phyloP scores from a whole-genome alignment of 2,888 invertebrate species.

The Trisateles emortualis region DNA sequence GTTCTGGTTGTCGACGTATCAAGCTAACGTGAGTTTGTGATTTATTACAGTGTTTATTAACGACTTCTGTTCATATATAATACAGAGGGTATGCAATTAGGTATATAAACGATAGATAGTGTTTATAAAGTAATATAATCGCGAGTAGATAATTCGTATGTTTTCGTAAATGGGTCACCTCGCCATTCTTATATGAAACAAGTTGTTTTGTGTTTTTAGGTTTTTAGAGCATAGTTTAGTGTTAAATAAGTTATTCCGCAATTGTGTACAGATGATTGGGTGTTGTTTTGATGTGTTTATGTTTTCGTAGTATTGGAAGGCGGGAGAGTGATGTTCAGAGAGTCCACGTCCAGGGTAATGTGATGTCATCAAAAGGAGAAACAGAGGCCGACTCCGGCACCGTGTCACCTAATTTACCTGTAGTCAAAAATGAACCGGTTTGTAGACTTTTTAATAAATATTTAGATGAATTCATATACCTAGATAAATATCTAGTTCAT shows the following conservation, averaged over 20 bases:
- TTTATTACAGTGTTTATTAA: conserved; percentile 57
- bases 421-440: conserved; percentile 84
- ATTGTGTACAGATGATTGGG: conserved; percentile 36
- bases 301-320: conserved; percentile 74
- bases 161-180: conserved; percentile 87
- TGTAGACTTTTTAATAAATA: conserved; percentile 47
- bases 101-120: conserved; percentile 63
- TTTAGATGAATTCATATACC: background rate
- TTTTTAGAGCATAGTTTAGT: conserved; percentile 46
- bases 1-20: conserved; percentile 87
- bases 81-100: conserved; percentile 51
- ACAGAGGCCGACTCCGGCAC: conserved; percentile 87
- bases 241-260: conserved; percentile 42
- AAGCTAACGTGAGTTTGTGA: conserved; percentile 81
- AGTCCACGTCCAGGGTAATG: conserved; percentile 80
- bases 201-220: conserved; percentile 69
- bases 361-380: conserved; percentile 87
- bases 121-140: conserved; percentile 71
- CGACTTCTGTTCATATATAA: conserved; percentile 45
- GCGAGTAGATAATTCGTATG: conserved; percentile 83
- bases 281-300: conserved; percentile 57
- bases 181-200: conserved; percentile 81
- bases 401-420: conserved; percentile 79
- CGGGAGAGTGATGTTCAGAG: conserved; percentile 84
- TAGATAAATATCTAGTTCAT: background rate